phyloP scores from a whole-genome alignment of 2,797 vertebrate genomes.

The Harpagifer antarcticus region DNA sequence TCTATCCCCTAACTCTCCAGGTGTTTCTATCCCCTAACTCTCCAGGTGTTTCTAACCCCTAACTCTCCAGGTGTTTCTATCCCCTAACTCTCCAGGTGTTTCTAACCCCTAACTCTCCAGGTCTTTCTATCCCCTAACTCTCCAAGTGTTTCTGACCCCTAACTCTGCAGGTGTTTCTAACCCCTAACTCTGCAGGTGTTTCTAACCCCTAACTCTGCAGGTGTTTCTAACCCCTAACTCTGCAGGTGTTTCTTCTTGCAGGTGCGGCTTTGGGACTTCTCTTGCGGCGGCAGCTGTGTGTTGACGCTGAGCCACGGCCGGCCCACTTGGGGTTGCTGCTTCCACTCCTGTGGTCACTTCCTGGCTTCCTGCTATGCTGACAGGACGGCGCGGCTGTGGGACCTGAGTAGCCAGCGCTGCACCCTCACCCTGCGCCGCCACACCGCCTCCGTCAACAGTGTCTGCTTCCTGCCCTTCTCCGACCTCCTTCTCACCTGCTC shows the following conservation, averaged over 20 bases:
- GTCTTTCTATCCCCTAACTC: too few species aligned
- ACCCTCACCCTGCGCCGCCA: conserved; percentile 84
- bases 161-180: too few species aligned
- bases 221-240: too few species aligned
- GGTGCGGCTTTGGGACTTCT: conserved; percentile 66
- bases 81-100: too few species aligned
- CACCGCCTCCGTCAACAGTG: conserved; percentile 87
- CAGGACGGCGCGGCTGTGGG: conserved; percentile 85
- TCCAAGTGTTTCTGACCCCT: too few species aligned
- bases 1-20: too few species aligned
- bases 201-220: too few species aligned
- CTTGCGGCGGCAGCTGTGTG: conserved; percentile 34
- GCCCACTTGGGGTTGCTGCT: conserved; percentile 80
- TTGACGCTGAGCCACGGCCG: conserved; percentile 50
- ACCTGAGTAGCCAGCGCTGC: conserved; percentile 87
- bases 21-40: too few species aligned
- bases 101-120: too few species aligned
- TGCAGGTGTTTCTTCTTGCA: conserved; percentile 2
- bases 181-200: too few species aligned
- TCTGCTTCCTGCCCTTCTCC: conserved; percentile 85
- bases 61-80: too few species aligned
- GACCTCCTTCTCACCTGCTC: conserved; percentile 76
- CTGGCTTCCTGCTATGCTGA: conserved; percentile 90
- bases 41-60: too few species aligned
- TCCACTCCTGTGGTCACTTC: conserved; percentile 86